These are phyloP conservation scores for Ochlodes sylvanus DNA, from an alignment of 2,888 invertebrate genomes.

Conservation along the genomic window DNA sequence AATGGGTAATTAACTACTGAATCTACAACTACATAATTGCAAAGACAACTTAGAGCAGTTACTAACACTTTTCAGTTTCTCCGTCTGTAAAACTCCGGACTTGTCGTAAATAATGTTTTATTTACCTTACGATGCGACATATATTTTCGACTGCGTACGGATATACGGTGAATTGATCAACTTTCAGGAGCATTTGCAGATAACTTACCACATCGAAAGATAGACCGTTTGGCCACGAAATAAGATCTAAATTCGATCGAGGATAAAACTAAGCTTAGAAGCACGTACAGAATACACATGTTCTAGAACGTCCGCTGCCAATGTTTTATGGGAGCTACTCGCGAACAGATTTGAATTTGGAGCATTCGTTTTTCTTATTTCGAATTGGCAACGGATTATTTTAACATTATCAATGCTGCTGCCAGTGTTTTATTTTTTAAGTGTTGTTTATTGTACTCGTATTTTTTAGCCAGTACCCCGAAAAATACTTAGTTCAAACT, in stretches of 20 bases:
- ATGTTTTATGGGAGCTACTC: conserved; percentile 37
- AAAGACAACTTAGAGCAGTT: background rate
- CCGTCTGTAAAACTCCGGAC: background rate
- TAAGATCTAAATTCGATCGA: conserved; percentile 11
- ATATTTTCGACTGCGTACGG: conserved; percentile 29
- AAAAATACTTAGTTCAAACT: too few species aligned
- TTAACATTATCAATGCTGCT: background rate
- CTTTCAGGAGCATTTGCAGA: conserved; percentile 27
- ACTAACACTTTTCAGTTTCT: background rate
- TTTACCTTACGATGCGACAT: conserved; percentile 25
- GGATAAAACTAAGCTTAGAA: conserved; percentile 5
- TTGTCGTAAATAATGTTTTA: conserved; percentile 30
- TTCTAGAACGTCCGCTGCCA: conserved; percentile 36
- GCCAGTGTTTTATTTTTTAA: background rate
- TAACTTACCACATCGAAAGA: background rate
- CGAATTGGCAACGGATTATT: conserved; percentile 9
- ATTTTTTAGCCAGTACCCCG: background rate
- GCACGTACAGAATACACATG: conserved; percentile 37
- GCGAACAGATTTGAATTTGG: conserved; percentile 38
- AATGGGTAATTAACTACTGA: too few species aligned
- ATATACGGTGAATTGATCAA: conserved; percentile 34
- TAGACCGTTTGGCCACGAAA: background rate
- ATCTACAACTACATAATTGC: background rate
- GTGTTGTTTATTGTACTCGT: background rate
- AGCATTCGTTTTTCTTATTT: conserved; percentile 24